These are phyloP conservation scores for Pelodiscus sinensis DNA, from an alignment of 2,113 vertebrate genomes.

Conservation along the genomic window DNA sequence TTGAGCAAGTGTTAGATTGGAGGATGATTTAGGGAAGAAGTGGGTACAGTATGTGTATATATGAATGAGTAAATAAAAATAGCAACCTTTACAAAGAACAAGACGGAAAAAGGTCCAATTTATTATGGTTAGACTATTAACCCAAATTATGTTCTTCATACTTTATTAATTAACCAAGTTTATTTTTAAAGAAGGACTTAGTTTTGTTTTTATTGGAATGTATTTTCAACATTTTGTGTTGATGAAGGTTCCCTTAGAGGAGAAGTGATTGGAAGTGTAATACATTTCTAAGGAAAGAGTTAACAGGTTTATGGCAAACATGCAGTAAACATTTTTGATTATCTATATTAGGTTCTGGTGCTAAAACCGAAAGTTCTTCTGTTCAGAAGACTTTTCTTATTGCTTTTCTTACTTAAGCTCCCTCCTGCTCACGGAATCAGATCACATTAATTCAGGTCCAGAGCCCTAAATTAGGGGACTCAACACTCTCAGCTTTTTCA, in stretches of 20 bases:
- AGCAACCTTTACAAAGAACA: slow-evolving; percentile 3
- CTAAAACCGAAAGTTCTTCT: not conserved
- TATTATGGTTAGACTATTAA: not conserved
- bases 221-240: not conserved
- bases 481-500: not conserved
- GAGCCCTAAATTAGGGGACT: not conserved
- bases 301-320: not conserved
- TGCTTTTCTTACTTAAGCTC: no score
- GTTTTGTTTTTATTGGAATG: not conserved
- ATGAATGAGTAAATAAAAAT: slow-evolving; percentile 2
- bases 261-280: not conserved
- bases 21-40: not conserved
- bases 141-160: not conserved
- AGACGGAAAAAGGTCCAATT: not conserved
- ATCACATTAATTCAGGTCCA: not conserved
- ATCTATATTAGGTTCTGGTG: not conserved
- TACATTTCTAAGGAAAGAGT: not conserved
- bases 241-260: not conserved
- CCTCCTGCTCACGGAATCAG: no score
- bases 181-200: not conserved
- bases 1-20: slow-evolving; percentile 1
- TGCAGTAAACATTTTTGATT: not conserved
- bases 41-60: not conserved
- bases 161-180: not conserved
- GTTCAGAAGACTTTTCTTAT: not conserved